A percentile compares a stretch with the other conserved stretches of the same genome.
These are phyloP conservation scores for Pammene fasciana DNA, from an alignment of 2,888 invertebrate genomes.

Conservation along the genomic window DNA sequence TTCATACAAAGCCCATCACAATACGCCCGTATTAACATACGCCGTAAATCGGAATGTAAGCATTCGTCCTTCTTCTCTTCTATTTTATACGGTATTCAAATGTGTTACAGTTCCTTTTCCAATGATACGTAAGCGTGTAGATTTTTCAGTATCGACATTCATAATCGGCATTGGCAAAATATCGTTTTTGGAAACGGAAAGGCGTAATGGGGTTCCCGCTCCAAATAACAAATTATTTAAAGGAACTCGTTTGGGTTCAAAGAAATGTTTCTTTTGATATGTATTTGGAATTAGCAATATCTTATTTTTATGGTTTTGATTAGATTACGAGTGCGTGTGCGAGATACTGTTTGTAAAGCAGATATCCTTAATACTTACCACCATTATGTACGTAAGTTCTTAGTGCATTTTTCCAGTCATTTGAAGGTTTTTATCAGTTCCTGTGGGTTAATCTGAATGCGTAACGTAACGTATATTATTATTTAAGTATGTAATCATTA, in stretches of 20 bases:
- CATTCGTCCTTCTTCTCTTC: background rate
- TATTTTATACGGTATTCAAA: background rate
- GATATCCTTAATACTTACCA: too few relatives aligned
- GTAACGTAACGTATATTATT: too few relatives aligned
- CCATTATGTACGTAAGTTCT: too few relatives aligned
- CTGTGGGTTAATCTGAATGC: too few relatives aligned
- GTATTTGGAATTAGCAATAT: conserved; percentile 32
- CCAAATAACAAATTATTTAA: conserved; percentile 37
- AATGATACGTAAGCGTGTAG: background rate
- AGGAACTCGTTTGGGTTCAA: conserved; percentile 29
- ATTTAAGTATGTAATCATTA: too few relatives aligned
- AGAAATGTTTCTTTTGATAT: conserved; percentile 33
- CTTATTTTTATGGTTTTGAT: conserved; percentile 37
- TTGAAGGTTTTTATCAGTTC: too few relatives aligned
- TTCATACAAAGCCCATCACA: conserved; percentile 16
- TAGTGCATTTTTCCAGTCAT: background rate
- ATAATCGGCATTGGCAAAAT: conserved; percentile 38
- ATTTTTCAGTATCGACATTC: conserved; percentile 31
- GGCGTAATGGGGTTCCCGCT: conserved; percentile 35
- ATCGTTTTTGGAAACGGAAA: conserved; percentile 38
- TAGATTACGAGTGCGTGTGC: conserved; percentile 12
- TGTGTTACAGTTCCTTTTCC: background rate
- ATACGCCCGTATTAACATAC: conserved; percentile 37
- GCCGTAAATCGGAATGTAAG: conserved; percentile 24
- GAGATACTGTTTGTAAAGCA: background rate